Base-by-base conservation (phyloP, 2,888 invertebrate species). In the Pandemis cinnamomeana region DNA sequence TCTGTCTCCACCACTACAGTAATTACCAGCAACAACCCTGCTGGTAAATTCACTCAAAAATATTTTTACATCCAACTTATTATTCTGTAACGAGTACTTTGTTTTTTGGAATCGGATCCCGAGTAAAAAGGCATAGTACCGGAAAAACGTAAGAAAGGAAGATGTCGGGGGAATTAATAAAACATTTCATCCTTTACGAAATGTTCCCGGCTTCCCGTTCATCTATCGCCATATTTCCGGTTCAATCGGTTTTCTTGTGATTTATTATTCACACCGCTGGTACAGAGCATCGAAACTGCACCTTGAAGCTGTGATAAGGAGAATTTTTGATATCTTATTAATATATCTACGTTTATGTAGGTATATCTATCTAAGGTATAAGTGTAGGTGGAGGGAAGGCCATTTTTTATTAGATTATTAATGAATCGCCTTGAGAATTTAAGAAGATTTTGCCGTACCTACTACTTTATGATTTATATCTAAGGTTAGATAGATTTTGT, bases 181-280 rank as follows among this genome's bases (percentile, higher is more conserved):
- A 64, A 46, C 58, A 64, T 71, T 69, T 72, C n/a, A 62, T 63
- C 62, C 63, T 62, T 62, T 53, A 63, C 63, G 46, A 27, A 71
- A 64, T 44, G 46, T 69, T 48, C 48, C 20, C n/a, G 42, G 63
- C 15, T 69, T 13, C 62, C 51, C 46, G 46, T 70, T 15, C 68
- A 15, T 13, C n/a, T 58, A 36, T 67, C n/a, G 46, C 15, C 15
- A 10, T 46, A 68, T 20, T 41, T 58, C 15, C 51, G 10, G 46
- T 58, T 46, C 46, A n/a, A 66, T 66, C 58, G 27, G 44, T 44
- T 58, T 27, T 63, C 27, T 44, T 36, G 58, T 63, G 58, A 71
- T 64, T 71, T 64, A 63, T 55, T 64, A 53, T 27, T 62, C 20
- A 42, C 13, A 53, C 5, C 63, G 13, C 11, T 13, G 42, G 15